Percentiles rank a stretch among this genome's conserved stretches.
Conservation (phyloP, 2,888 invertebrate species). For the Neria commutata region DNA sequence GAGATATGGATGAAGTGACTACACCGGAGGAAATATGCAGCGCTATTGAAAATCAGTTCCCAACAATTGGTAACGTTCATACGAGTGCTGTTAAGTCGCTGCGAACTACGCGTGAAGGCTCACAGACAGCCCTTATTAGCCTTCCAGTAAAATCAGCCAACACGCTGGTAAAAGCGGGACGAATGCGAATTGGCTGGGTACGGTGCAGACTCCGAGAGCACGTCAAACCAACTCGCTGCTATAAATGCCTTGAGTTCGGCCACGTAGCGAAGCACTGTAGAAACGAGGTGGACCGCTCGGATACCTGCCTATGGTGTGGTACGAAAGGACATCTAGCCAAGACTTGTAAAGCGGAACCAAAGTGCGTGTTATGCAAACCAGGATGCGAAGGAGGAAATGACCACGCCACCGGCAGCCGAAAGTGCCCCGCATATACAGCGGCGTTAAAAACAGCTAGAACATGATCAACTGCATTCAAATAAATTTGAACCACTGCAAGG, state of each 20-base stretch:
- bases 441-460: neutral
- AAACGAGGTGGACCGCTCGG: neutral
- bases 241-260: neutral
- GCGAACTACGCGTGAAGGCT: neutral
- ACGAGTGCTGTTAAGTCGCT: neutral
- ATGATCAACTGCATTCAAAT: conserved; percentile 1
- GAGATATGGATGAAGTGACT: neutral
- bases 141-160: neutral
- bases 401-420: neutral
- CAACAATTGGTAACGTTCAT: neutral
- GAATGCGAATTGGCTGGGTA: conserved; percentile 4
- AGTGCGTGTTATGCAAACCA: neutral
- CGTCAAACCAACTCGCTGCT: conserved; percentile 2
- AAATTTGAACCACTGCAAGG: conserved; percentile 3
- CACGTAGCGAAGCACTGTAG: conserved; percentile 2
- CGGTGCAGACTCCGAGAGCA: conserved; percentile 1
- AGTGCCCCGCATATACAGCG: neutral
- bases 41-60: conserved; percentile 2
- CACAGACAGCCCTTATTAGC: conserved; percentile 1
- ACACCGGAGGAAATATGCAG: neutral
- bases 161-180: neutral
- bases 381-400: neutral
- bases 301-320: neutral
- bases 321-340: neutral
- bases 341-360: neutral